phyloP scores from a whole-genome alignment of 2,888 invertebrate species.

The Barypeithes pellucidus region DNA sequence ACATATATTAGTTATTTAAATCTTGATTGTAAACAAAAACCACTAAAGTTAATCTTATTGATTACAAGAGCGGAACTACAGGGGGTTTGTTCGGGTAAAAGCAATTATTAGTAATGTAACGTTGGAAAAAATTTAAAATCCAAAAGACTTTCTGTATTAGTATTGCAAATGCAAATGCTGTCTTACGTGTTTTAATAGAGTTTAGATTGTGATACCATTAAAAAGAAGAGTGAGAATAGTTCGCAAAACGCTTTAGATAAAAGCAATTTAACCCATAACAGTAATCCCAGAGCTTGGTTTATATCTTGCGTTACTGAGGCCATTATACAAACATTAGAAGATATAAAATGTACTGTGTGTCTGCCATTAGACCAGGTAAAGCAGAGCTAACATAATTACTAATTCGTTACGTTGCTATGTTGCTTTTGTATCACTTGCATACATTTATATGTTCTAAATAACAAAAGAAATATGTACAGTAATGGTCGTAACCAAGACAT shows the following conservation, averaged over 20 bases:
- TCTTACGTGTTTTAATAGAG: constrained; percentile 43
- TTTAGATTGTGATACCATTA: constrained; percentile 45
- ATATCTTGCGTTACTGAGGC: constrained; percentile 66
- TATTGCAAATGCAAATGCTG: not conserved
- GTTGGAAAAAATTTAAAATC: not conserved
- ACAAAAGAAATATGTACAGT: not conserved
- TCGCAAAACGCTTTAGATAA: constrained; percentile 47
- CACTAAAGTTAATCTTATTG: too few species aligned
- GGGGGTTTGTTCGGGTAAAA: too few species aligned
- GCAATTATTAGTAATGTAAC: too few species aligned
- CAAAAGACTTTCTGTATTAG: not conserved
- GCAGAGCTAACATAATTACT: constrained; percentile 18
- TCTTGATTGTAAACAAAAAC: too few species aligned
- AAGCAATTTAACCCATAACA: constrained; percentile 59
- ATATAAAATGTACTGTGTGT: constrained; percentile 64
- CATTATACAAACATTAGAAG: constrained; percentile 68
- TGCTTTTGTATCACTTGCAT: not conserved
- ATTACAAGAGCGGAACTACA: too few species aligned
- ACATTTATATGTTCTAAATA: constrained; percentile 2
- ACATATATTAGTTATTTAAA: too few species aligned
- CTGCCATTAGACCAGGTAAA: constrained; percentile 65
- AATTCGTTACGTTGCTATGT: constrained; percentile 19
- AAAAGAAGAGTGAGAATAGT: constrained; percentile 36
- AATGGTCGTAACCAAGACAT: too few species aligned
- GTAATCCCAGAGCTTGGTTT: constrained; percentile 65